Evolutionary conservation across 2,888 invertebrate species (phyloP), one percentile per base, ranked within the genome.

Genomic region (Ametastegia equiseti): DNA sequence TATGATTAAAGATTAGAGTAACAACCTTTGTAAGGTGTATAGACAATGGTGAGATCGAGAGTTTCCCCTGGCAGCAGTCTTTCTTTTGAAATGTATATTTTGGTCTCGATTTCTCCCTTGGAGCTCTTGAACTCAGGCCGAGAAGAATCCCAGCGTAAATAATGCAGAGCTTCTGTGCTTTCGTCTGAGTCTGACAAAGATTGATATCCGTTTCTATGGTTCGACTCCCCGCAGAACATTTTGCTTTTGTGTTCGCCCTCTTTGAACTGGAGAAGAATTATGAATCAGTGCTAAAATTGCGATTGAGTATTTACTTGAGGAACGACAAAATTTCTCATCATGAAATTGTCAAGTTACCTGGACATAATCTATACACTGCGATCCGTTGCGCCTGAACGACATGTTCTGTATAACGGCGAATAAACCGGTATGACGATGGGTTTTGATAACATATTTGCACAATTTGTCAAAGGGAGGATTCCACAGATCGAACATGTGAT

Each of bases 331-430:
- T 19, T 27, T 19, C n/a, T 30, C 3, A 9, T 33, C 0, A 54
- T 30, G 23, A 7, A 27, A 60, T 33, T 36, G 19, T 60, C 4
- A n/a, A 73, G 13, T 80, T 86, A 92, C 92, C 88, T 88, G 90
- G 11, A 94, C 88, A 83, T 92, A 93, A 88, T 94, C 94, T 23
- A 93, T 87, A 82, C 94, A 94, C 30, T 91, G 88, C 1, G 89
- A 88, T 5, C 87, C 91, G 82, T 92, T 90, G 75, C 87, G 88
- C 47, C 93, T 89, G 23, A 93, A 89, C 19, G 91, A 90, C 88
- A 94, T 89, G 73, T 89, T 91, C 84, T 94, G 94, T 69, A 94
- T 92, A 5, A 93, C 93, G 27, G 92, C 93, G 83, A 93, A 92
- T 11, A 94, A 84, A 11, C 93, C 93, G 33, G 89, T 87, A 0